These are phyloP conservation scores for Enteromius thamalakanensis DNA, from an alignment of 2,797 vertebrate species.

Conservation along the genomic window DNA sequence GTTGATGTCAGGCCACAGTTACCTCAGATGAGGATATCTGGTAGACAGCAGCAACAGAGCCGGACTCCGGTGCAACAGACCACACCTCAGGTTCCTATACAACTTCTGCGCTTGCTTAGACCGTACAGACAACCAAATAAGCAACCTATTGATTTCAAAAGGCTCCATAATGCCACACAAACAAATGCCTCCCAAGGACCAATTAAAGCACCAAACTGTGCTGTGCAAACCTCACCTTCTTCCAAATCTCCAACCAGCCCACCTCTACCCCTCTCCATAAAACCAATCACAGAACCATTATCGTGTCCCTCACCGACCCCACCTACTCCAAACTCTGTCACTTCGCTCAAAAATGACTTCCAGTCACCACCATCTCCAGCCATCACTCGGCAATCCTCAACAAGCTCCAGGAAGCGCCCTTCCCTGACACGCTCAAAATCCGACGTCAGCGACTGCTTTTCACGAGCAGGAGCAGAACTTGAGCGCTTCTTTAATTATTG, in stretches of 20 bases:
- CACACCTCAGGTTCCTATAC: constrained; percentile 54
- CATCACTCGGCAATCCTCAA: constrained; percentile 70
- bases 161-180: constrained; percentile 4
- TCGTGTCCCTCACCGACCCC: background rate
- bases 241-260: constrained; percentile 20
- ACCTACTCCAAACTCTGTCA: background rate
- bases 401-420: constrained; percentile 74
- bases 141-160: constrained; percentile 47
- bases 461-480: constrained; percentile 86
- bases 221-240: background rate
- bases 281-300: constrained; percentile 59
- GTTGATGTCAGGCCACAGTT: constrained; percentile 89
- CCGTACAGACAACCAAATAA: constrained; percentile 58
- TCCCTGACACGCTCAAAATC: constrained; percentile 92
- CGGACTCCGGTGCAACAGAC: constrained; percentile 67
- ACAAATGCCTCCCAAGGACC: background rate
- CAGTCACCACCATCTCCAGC: constrained; percentile 72
- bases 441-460: constrained; percentile 91
- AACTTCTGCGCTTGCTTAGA: constrained; percentile 60
- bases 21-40: constrained; percentile 53
- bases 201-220: constrained; percentile 23
- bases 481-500: constrained; percentile 98
- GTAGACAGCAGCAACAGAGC: constrained; percentile 63
- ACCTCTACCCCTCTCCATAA: constrained; percentile 58
- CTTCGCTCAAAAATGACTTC: background rate